Conservation (phyloP, 2,113 vertebrate species). For the Nematolebias whitei region DNA sequence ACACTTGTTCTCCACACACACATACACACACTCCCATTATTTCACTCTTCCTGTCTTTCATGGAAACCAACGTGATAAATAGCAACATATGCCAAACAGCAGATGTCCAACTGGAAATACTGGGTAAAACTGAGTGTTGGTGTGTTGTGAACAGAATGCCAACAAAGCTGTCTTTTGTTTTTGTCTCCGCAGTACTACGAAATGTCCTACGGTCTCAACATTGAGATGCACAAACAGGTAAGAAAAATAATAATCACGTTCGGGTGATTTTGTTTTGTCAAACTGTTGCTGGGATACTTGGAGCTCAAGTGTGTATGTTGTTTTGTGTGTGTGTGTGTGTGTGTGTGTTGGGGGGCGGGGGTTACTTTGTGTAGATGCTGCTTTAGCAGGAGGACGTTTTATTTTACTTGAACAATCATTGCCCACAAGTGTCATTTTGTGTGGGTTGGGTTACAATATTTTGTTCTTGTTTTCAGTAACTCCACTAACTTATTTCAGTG, state of each 20-base stretch:
- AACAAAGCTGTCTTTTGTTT: constrained; percentile 40
- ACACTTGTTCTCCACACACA: background rate
- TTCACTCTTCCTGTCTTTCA: constrained; percentile 28
- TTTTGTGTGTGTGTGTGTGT: background rate
- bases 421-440: constrained; percentile 11
- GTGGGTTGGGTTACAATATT: constrained; percentile 25
- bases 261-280: background rate
- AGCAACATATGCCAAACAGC: constrained; percentile 40
- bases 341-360: too few relatives aligned
- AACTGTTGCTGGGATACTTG: background rate
- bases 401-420: background rate
- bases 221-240: constrained; percentile 81
- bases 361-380: background rate
- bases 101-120: constrained; percentile 42
- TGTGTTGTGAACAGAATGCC: constrained; percentile 39
- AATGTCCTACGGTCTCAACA: constrained; percentile 80
- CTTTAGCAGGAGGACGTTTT: background rate
- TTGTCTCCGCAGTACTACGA: constrained; percentile 75
- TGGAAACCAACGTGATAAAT: constrained; percentile 37
- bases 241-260: constrained; percentile 11
- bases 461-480: background rate
- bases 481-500: background rate
- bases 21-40: background rate
- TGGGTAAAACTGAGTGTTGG: constrained; percentile 38
- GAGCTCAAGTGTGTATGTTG: background rate